Percentiles rank a stretch among this genome's conserved stretches.
Evolutionary conservation across 2,113 vertebrate species (phyloP).

Genomic region (Numenius arquata): DNA sequence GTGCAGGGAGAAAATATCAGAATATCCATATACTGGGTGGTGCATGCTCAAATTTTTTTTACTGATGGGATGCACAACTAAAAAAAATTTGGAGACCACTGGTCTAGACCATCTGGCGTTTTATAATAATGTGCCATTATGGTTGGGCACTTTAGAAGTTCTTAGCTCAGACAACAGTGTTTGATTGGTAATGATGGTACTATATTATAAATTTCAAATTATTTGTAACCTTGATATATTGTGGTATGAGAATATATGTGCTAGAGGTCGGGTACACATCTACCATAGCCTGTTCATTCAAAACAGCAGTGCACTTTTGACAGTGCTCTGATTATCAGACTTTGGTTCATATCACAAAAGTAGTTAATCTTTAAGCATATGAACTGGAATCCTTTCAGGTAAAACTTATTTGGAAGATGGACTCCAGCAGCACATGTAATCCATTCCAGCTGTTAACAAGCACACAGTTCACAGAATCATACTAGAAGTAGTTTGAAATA

Average conservation of each 20-base stretch:
- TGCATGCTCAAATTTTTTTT: not conserved
- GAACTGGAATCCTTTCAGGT: not conserved
- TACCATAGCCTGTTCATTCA: not conserved
- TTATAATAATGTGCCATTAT: not conserved
- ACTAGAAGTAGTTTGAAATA: not conserved
- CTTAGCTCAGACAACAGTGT: not conserved
- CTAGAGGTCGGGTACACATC: not conserved
- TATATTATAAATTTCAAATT: not conserved
- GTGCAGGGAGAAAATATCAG: not conserved
- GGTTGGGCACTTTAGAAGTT: not conserved
- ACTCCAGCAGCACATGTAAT: not conserved
- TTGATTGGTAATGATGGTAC: not conserved
- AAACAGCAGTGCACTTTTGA: not conserved
- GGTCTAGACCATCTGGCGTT: not conserved
- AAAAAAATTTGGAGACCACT: not conserved
- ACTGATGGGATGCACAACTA: not conserved
- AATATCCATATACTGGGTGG: not conserved
- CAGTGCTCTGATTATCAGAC: not conserved
- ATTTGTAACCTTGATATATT: not conserved
- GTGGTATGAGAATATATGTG: not conserved
- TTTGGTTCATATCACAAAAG: not conserved
- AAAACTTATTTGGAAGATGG: not conserved
- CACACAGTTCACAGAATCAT: not conserved
- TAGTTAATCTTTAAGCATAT: not conserved
- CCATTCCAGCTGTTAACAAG: not conserved